Base-by-base conservation (phyloP, 2,888 invertebrate species). In the Phalera bucephala region DNA sequence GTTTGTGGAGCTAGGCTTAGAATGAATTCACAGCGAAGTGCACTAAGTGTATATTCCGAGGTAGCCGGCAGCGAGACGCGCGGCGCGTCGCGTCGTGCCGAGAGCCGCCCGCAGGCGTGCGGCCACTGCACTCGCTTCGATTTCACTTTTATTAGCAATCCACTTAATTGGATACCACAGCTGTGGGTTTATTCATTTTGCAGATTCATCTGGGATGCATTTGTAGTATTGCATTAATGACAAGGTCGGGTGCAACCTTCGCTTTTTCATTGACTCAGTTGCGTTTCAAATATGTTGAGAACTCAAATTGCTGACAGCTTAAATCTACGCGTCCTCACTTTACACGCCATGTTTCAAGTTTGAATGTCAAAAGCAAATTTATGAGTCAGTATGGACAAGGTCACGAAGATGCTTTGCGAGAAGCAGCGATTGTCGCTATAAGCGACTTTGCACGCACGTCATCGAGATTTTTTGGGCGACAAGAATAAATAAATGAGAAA, bases 81-180 rank as follows among this genome's bases (percentile, higher is more conserved):
- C 34, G 26, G 39, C 28, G 33, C 8, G 8, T 21, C 46, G 36
- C 36, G 31, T 25, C 42, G 36, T 42, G 48, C 43, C 42, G 53
- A 35, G 39, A 28, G 48, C 56, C 36, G 45, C 48, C n/a, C 47
- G 39, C 47, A 37, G 52, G 46, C 56, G 56, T 56, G 79, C 87
- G 88, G 88, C 84, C 88, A 85, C 83, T 87, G 88, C 87, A 86
- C 88, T 73, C 88, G 72, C 81, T 80, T 76, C 86, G 88, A 88
- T 88, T 88, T 88, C 88, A 88, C 88, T 88, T 88, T 88, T 88
- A 87, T 88, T 87, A 88, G 85, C 86, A 86, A 85, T 85, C 83
- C 80, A 84, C 86, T 83, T 88, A 88, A 88, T 88, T 88, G 86
- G 83, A 84, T 85, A 81, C 83, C 83, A 78, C 80, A 80, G 84